Base-by-base conservation (phyloP, 2,888 invertebrate genomes). In the Adineta ricciae region DNA sequence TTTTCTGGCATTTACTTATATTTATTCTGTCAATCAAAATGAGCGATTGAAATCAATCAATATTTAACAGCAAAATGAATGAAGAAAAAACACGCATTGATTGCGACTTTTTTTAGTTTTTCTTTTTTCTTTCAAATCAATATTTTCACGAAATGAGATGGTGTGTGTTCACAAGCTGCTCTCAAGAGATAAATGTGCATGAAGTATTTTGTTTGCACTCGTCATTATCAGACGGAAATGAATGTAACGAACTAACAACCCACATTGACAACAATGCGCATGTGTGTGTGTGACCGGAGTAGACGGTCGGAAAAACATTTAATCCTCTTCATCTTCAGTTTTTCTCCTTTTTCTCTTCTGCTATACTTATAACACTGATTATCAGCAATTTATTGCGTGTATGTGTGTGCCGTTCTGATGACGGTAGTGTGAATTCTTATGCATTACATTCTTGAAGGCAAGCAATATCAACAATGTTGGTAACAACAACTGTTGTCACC, bases 371-470 rank as follows among this genome's bases (percentile, higher is more conserved):
- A 64, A 64, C 64, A 64, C 27, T 64, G 32, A 64, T 64, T 32
- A 64, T 36, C 64, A 64, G 64, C 32, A 36, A 64, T 64, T 64
- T 32, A 64, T 64, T 64, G 32, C 64, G 16, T 64, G 32, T 64
- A 7, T n/a, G 46, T 46, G 46, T 46, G 11, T 32, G 16, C 32
- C 14, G 32, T 64, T 64, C 64, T 36, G 19, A 64, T 32, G 64
- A 36, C 64, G 64, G 32, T 64, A 64, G 64, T 64, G 64, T 32
- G 64, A 64, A 64, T 64, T 64, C 32, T 64, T 64, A 64, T 64
- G 64, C 64, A 64, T 64, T 64, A 4, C 64, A 64, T 64, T 64
- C 36, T 64, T 27, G 27, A 46, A 19, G 64, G 32, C 32, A 64
- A 19, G 19, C 64, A 64, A 64, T 19, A 64, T 64, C 16, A 64